Percentiles rank a stretch among this genome's conserved stretches.
These are phyloP conservation scores for Phallusia fumigata DNA, from an alignment of 23 tunicate species.

Conservation along the genomic window DNA sequence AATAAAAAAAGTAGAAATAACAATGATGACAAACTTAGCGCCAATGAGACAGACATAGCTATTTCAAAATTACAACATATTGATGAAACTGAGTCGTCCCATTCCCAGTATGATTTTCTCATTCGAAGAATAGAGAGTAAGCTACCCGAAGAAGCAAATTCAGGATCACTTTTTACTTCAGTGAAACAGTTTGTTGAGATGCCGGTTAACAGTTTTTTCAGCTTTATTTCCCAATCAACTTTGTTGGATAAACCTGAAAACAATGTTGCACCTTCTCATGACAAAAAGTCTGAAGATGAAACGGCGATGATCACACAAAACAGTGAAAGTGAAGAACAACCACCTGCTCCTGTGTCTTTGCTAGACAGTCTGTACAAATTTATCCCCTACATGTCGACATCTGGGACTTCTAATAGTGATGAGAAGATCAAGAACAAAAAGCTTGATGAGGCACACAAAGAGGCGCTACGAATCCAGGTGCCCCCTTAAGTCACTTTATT, in stretches of 20 bases:
- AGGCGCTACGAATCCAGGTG: constrained; percentile 18
- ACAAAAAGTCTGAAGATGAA: constrained; percentile 4
- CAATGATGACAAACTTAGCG: background rate
- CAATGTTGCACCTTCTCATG: background rate
- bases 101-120: constrained; percentile 59
- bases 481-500: no score
- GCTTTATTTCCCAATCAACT: constrained; percentile 41
- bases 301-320: background rate
- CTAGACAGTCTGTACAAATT: constrained; percentile 43
- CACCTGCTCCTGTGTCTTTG: constrained; percentile 10
- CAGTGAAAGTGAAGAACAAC: background rate
- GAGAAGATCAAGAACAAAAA: background rate
- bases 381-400: constrained; percentile 31
- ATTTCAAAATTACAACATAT: background rate
- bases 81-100: background rate
- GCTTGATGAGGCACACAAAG: background rate
- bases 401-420: background rate
- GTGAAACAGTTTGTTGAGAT: constrained; percentile 30
- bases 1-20: background rate
- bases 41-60: background rate
- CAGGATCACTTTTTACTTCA: constrained; percentile 2
- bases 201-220: constrained; percentile 65
- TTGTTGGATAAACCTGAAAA: constrained; percentile 7
- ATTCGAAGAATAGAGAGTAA: background rate
- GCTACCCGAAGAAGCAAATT: background rate